Evolutionary conservation across 1,140 invertebrate species (phyloP), one percentile per base, ranked within the genome.

Genomic region (Apis cerana): DNA sequence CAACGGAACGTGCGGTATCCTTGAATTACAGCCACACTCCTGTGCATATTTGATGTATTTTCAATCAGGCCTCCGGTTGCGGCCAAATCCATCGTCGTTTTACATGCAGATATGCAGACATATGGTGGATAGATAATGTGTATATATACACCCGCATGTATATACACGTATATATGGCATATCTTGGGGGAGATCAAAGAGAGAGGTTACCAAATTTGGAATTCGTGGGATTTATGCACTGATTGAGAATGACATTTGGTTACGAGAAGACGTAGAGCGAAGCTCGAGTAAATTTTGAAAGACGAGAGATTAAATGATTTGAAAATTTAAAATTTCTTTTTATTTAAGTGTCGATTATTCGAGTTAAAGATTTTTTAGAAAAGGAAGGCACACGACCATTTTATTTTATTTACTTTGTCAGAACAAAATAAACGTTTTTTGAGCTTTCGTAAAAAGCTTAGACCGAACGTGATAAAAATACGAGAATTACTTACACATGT

Each of bases 401-500:
- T 33, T 17, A 19, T 64, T 64, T 33, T 33, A 3, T 15, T 19
- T 64, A 33, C 33, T 19, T 27, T 64, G 15, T 11, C 9, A 48
- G 21, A 69, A 50, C 43, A 13, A 50, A 15, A 19, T 15, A 70
- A 70, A 52, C 8, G 17, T n/a, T 52, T 23, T 13, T 7, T 8
- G 15, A 27, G 19, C 19, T 8, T 21, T 19, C 48, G 48, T 48
- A 2, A 27, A 50, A 19, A 27, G 11, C 48, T 21, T 21, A 15
- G n/a, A 3, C 17, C 17, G 15, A 52, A 75, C n/a, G 59, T 48
- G 19, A 74, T 33, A 33, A 80, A 15, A 65, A 65, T 12, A 52
- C 23, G 17, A 2, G 48, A 72, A 1, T 27, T 90, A 96, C 97
- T 97, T 95, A 97, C 97, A 96, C 92, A 97, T 97, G 89, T 97